Evolutionary conservation across 2,888 invertebrate species (phyloP).

Genomic region (Harmothoe impar): DNA sequence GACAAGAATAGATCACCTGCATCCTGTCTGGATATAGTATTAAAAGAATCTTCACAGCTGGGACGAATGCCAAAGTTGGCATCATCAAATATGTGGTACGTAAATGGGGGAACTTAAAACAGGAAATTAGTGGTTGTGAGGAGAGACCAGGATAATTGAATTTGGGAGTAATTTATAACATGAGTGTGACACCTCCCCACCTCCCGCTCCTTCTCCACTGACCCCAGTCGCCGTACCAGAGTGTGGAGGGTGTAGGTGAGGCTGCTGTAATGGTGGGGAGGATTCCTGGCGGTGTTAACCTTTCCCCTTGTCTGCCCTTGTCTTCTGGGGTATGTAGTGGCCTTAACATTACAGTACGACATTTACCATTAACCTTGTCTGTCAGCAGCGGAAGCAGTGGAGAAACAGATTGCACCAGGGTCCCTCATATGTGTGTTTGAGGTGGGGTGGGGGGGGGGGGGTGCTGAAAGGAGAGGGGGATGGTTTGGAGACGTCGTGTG

Average conservation of each 20-base stretch:
- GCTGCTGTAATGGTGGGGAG: not conserved
- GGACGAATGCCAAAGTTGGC: not conserved
- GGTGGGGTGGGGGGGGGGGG: not conserved
- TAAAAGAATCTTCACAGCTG: not conserved
- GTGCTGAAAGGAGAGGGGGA: not conserved
- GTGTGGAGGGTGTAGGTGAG: not conserved
- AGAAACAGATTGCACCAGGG: not conserved
- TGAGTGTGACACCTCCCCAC: not conserved
- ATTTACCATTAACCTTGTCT: conserved; percentile 35
- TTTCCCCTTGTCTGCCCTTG: not conserved
- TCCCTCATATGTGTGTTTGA: not conserved
- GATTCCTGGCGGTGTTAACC: not conserved
- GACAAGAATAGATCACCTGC: conserved; percentile 8
- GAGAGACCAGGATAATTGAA: not conserved
- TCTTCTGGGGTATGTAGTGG: not conserved
- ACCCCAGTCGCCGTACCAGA: not conserved
- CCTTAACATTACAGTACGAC: conserved; percentile 32
- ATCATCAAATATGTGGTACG: not conserved
- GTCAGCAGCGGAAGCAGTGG: not conserved
- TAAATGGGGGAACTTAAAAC: not conserved
- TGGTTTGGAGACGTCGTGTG: not conserved
- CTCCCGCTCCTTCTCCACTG: not conserved
- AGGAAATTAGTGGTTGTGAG: not conserved
- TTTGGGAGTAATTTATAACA: conserved; percentile 14
- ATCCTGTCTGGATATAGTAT: not conserved